Base-by-base conservation (phyloP, 2,113 vertebrate species). In the Felis catus region DNA sequence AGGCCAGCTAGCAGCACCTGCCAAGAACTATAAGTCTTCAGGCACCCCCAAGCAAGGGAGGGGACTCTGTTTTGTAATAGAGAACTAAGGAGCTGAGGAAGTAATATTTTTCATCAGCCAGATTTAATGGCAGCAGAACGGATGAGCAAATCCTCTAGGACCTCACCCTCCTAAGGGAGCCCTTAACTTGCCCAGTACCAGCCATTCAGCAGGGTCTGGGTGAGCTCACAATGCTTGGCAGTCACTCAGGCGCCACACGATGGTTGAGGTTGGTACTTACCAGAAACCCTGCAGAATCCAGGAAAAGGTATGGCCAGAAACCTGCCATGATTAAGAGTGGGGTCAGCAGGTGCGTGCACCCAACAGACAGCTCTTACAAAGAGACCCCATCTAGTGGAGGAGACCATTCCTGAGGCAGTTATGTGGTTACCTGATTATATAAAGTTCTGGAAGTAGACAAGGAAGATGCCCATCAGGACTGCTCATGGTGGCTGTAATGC, bases 331-430 rank as follows among this genome's bases (percentile, higher is more conserved):
- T 29, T 39, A n/a, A 79, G 55, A 80, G 21, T 18, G 25, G 48
- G 36, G 29, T 68, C 10, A 8, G 58, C 68, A 25, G 16, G 14
- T 45, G 31, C 33, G 41, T 48, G 39, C 19, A 16, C 19, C 15
- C n/a, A 53, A 51, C 19, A 5, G 70, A 36, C 70, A 31, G 48
- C 16, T 39, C 51, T 82, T 89, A 74, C n/a, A 45, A 90, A 61
- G 1, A 36, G 33, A 33, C 7, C 21, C 53, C 4, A 4, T 55
- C 31, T 12, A 0, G 8, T 74, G 66, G 84, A 66, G 25, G 25
- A 45, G 39, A 66, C 10, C 4, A 1, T 55, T 84, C 51, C 3
- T 5, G 36, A 23, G 0, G 0, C 6, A 82, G 0, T 63, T 36
- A 51, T 6, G 12, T 12, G 21, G 6, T 83, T 23, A 21, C 53